Evolutionary conservation across 1,140 invertebrate species (phyloP).

Genomic region (Neodiprion lecontei): DNA sequence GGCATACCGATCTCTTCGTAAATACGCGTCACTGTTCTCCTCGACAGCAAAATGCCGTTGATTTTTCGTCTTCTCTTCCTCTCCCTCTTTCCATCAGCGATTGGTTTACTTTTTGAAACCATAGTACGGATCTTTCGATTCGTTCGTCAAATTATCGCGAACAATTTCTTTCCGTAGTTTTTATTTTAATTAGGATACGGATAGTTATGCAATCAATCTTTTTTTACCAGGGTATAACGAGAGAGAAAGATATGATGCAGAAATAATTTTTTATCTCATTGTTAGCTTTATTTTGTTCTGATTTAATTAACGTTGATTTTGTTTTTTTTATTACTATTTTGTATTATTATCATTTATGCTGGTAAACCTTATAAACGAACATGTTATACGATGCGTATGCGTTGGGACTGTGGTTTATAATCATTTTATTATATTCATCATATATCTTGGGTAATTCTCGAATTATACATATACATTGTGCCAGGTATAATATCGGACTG

Average conservation of each 20-base stretch:
- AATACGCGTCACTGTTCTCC: too few species aligned
- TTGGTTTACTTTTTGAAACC: too few species aligned
- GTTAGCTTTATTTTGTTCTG: neutral
- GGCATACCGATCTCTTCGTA: too few species aligned
- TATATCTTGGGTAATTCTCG: neutral
- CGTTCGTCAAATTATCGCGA: too few species aligned
- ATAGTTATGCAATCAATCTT: too few species aligned
- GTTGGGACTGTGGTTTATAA: conserved; percentile 34
- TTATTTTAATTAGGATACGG: too few species aligned
- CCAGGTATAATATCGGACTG: neutral
- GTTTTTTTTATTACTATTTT: neutral
- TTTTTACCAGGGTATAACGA: neutral
- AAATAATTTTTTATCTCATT: neutral
- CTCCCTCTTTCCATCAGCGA: too few species aligned
- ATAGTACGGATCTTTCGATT: too few species aligned
- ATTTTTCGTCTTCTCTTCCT: too few species aligned
- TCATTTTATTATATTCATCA: neutral
- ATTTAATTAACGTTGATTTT: neutral
- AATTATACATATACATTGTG: too few species aligned
- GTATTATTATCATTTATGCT: conserved; percentile 29
- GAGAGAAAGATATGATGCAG: conserved; percentile 17
- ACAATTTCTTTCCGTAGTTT: too few species aligned
- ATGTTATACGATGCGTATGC: conserved; percentile 49
- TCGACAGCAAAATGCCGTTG: too few species aligned
- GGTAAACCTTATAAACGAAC: conserved; percentile 58